These are phyloP conservation scores for Lycocorax pyrrhopterus DNA, from an alignment of 2,113 vertebrate genomes.

Conservation along the genomic window DNA sequence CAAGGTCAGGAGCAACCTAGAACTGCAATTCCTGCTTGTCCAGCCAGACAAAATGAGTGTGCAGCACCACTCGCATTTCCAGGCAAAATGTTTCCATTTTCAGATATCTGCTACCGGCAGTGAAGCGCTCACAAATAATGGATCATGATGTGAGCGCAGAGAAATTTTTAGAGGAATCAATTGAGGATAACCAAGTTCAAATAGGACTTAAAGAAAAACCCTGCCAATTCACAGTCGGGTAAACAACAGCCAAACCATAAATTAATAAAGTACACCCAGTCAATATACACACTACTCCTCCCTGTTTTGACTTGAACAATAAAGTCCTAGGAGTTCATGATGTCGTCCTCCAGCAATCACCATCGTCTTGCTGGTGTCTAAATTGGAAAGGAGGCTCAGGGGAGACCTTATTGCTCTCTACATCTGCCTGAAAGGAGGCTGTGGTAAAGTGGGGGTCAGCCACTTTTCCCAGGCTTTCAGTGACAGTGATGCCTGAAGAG, in stretches of 20 bases:
- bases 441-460: neutral
- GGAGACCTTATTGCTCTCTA: neutral
- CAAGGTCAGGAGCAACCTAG: neutral
- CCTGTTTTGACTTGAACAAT: neutral
- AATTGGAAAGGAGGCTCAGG: neutral
- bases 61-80: neutral
- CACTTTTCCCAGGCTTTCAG: neutral
- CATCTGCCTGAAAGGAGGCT: neutral
- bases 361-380: neutral
- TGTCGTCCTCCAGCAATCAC: neutral
- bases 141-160: neutral
- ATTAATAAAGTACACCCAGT: neutral
- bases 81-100: conserved; percentile 7
- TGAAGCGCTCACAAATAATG: neutral
- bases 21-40: neutral
- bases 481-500: too few species aligned
- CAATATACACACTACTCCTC: neutral
- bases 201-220: neutral
- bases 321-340: neutral
- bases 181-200: conserved; percentile 24
- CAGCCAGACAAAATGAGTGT: neutral
- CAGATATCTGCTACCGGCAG: neutral
- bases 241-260: neutral
- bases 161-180: conserved; percentile 10
- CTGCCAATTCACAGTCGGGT: neutral